These are phyloP conservation scores for Porites rus DNA, from an alignment of 92 coral and sea anemone species.

Conservation along the genomic window DNA sequence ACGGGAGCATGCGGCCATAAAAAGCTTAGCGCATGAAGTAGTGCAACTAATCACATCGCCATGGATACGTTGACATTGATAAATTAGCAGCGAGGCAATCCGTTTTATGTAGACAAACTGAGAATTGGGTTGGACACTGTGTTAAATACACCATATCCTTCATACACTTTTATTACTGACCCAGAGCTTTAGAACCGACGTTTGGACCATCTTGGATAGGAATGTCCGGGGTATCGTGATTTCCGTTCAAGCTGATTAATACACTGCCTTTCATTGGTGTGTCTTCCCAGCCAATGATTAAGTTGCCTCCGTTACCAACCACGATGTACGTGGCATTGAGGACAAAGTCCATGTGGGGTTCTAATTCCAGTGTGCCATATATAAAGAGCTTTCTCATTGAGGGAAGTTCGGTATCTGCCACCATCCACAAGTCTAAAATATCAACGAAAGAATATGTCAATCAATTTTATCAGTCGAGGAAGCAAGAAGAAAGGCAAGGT, in stretches of 20 bases:
- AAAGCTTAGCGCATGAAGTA: too few species aligned
- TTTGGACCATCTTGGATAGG: slow-evolving; percentile 84
- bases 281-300: slow-evolving; percentile 88
- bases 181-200: slow-evolving; percentile 84
- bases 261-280: slow-evolving; percentile 86
- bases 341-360: slow-evolving; percentile 77
- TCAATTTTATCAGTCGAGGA: background rate
- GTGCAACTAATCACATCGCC: too few species aligned
- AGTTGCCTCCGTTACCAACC: slow-evolving; percentile 76
- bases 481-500: background rate
- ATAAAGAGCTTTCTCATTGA: slow-evolving; percentile 72
- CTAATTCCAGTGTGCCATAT: slow-evolving; percentile 89
- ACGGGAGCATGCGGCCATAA: too few species aligned
- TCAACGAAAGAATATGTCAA: background rate
- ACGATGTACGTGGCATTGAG: slow-evolving; percentile 86
- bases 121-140: too few species aligned
- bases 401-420: slow-evolving; percentile 83
- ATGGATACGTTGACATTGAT: too few species aligned
- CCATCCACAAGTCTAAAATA: slow-evolving; percentile 87
- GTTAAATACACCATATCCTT: too few species aligned
- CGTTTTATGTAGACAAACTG: too few species aligned
- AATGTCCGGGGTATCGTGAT: slow-evolving; percentile 89
- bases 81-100: too few species aligned
- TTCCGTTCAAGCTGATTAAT: slow-evolving; percentile 77
- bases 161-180: slow-evolving; percentile 24